These are phyloP conservation scores for Athetis lepigone DNA, from an alignment of 2,888 invertebrate genomes.

Conservation along the genomic window DNA sequence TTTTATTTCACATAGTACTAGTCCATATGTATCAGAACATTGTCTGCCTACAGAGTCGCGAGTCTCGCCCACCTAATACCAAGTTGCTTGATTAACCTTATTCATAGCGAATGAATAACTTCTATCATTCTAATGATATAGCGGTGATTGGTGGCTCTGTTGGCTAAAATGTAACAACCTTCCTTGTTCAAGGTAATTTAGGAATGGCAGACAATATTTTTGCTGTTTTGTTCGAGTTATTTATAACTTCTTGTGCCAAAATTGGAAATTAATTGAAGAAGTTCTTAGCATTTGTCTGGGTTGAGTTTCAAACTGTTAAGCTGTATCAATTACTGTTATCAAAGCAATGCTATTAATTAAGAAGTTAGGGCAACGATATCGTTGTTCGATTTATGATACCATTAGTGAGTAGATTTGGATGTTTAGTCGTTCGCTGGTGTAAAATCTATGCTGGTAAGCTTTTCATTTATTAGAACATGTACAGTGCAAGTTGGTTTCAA, in stretches of 20 bases:
- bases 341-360: not conserved
- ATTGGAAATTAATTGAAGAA: not conserved
- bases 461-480: not conserved
- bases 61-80: constrained; percentile 77
- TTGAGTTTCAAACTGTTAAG: not conserved
- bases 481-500: not conserved
- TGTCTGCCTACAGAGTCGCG: constrained; percentile 81
- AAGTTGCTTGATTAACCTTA: constrained; percentile 89
- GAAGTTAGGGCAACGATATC: not conserved
- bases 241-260: not conserved
- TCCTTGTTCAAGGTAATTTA: constrained; percentile 28
- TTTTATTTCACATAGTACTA: constrained; percentile 79
- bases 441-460: not conserved
- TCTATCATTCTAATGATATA: constrained; percentile 63
- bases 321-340: not conserved
- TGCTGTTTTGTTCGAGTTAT: not conserved
- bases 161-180: constrained; percentile 63
- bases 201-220: not conserved
- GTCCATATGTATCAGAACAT: constrained; percentile 57
- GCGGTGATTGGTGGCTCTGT: constrained; percentile 80
- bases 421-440: not conserved
- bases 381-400: not conserved
- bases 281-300: not conserved
- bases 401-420: not conserved
- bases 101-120: constrained; percentile 66